Evolutionary conservation across 2,113 vertebrate genomes (phyloP), one percentile per base, ranked within the genome.

Genomic region (Strix aluco): DNA sequence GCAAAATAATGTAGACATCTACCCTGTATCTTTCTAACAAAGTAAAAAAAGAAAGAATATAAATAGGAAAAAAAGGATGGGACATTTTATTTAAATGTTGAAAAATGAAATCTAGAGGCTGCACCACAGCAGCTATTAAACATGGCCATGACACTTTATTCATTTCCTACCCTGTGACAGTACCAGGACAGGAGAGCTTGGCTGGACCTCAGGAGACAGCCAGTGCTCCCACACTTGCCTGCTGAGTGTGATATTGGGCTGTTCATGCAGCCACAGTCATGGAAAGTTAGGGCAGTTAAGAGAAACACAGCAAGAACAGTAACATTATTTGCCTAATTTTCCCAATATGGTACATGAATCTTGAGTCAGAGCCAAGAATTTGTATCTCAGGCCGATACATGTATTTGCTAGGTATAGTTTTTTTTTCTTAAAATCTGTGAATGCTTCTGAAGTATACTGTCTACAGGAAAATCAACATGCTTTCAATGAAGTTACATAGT

Each of bases 41-140:
- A 80, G 3, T 20, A 67, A 55, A 81, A 4, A 10, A 58, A 36
- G 36, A 36, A 36, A 36, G 7, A 36, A 40, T 23, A 42, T 29
- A n/a, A 30, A 44, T 4, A 40, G 2, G 8, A 13, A 10, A 8
- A 23, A 51, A 40, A 59, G 1, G 7, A 29, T 2, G 27, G 3
- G 11, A 19, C 0, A 58, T 38, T 81, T 65, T 72, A 23, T 58
- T 63, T 63, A 23, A 82, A 36, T n/a, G 1, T 13, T 71, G 15
- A 82, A 71, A 78, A 79, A 49, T 21, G 27, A 16, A 26, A 69
- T 36, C 20, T 52, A 25, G 13, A 58, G 2, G 46, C 23, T 38
- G 8, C 3, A 30, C 9, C 6, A 11, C 13, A 1, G 0, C 23
- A 89, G 16, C 10, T 19, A 46, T 66, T 81, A 73, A 42, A 5